These are phyloP conservation scores for Potamarius usumacintae DNA, from an alignment of 2,113 vertebrate genomes.

Conservation along the genomic window DNA sequence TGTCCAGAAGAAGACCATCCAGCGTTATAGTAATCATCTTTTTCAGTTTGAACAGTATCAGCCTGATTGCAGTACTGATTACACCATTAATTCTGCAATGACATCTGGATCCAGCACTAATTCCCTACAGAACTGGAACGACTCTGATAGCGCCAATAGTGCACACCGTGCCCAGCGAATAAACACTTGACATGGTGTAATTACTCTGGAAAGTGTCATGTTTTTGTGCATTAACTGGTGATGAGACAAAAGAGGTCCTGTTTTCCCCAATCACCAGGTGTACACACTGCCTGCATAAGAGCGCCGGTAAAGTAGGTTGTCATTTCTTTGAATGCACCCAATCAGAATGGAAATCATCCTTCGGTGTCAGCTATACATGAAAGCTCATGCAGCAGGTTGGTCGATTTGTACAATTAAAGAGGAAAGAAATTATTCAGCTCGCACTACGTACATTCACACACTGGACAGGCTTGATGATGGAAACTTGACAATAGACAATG, in stretches of 20 bases:
- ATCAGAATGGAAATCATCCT: conserved; percentile 12
- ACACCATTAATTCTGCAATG: conserved; percentile 38
- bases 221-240: not conserved
- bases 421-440: not conserved
- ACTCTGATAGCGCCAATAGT: not conserved
- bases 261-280: conserved; percentile 16
- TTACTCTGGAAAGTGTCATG: conserved; percentile 15
- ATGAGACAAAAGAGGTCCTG: conserved; percentile 18
- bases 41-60: conserved; percentile 39
- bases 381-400: not conserved
- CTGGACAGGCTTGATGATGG: not conserved
- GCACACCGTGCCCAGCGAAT: not conserved
- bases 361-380: not conserved
- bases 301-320: not conserved
- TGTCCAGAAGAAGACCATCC: conserved; percentile 5
- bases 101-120: conserved; percentile 36
- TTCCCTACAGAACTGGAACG: not conserved
- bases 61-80: conserved; percentile 43
- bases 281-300: not conserved
- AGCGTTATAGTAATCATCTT: conserved; percentile 25
- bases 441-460: not conserved
- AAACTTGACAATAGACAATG: not conserved
- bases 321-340: conserved; percentile 22
- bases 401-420: not conserved
- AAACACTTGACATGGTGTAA: not conserved